These are phyloP conservation scores for Laticauda laticaudata DNA, from an alignment of 2,113 vertebrate genomes.

Conservation along the genomic window DNA sequence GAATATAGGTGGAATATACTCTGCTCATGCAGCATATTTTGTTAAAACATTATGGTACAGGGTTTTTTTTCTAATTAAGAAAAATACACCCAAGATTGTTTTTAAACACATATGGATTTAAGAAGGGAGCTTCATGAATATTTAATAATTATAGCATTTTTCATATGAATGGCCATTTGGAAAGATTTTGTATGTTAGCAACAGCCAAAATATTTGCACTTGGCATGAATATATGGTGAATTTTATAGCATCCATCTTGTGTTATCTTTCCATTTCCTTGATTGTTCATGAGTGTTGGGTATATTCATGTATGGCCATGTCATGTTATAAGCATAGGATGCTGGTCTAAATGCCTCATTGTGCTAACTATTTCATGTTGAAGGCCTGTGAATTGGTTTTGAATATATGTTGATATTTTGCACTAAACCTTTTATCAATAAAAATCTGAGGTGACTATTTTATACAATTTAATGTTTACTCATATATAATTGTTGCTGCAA, in stretches of 20 bases:
- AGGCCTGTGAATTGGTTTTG: not conserved
- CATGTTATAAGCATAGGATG: not conserved
- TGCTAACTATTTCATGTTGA: not conserved
- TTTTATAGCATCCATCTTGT: not conserved
- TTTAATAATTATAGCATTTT: not conserved
- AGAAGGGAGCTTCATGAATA: not conserved
- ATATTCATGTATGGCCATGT: not conserved
- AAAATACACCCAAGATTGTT: not conserved
- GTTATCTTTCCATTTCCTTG: not conserved
- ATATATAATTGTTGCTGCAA: constrained; percentile 20
- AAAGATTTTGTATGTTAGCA: not conserved
- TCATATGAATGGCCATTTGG: not conserved
- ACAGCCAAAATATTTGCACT: not conserved
- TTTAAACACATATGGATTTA: not conserved
- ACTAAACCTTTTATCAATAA: not conserved
- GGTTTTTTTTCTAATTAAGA: not conserved
- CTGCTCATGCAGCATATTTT: not conserved
- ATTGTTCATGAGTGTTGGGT: not conserved
- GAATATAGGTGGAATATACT: not conserved
- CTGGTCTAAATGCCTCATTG: not conserved
- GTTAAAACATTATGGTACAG: not conserved
- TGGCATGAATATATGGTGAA: not conserved
- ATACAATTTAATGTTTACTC: not conserved
- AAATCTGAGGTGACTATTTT: constrained; percentile 21
- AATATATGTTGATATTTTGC: not conserved